phyloP scores from a whole-genome alignment of 1,140 invertebrate genomes.

The Heterodera carotae region DNA sequence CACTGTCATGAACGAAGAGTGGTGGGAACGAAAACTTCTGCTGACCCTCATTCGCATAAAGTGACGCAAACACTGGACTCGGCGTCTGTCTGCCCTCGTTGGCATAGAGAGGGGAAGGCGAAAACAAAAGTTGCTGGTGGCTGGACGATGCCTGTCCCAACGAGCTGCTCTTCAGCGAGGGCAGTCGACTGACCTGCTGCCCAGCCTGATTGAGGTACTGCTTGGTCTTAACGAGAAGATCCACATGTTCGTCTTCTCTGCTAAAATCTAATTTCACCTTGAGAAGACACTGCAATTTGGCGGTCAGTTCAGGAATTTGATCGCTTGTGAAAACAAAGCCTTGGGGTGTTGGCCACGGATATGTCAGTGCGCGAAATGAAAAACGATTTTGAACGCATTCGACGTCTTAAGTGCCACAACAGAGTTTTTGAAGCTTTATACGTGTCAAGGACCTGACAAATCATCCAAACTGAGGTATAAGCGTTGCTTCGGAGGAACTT shows the following conservation, averaged over 20 bases:
- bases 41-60: conserved; percentile 32
- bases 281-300: conserved; percentile 36
- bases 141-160: conserved; percentile 23
- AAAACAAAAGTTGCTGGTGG: conserved; percentile 23
- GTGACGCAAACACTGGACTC: conserved; percentile 10
- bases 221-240: conserved; percentile 25
- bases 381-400: conserved; percentile 35
- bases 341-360: conserved; percentile 41
- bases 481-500: conserved; percentile 39
- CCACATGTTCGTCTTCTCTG: too few species aligned
- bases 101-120: conserved; percentile 21
- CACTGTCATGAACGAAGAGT: conserved; percentile 14
- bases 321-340: conserved; percentile 39
- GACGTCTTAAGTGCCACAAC: conserved; percentile 3
- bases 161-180: conserved; percentile 25
- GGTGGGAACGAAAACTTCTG: conserved; percentile 6
- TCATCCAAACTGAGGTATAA: conserved; percentile 39
- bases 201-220: conserved; percentile 31
- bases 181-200: conserved; percentile 25
- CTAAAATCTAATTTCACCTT: conserved; percentile 12
- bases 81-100: conserved; percentile 15
- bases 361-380: conserved; percentile 32
- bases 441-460: conserved; percentile 4
- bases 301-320: conserved; percentile 34
- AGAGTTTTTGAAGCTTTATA: not conserved